These are phyloP conservation scores for Mormyrus lacerda DNA, from an alignment of 2,113 vertebrate species.

Conservation along the genomic window DNA sequence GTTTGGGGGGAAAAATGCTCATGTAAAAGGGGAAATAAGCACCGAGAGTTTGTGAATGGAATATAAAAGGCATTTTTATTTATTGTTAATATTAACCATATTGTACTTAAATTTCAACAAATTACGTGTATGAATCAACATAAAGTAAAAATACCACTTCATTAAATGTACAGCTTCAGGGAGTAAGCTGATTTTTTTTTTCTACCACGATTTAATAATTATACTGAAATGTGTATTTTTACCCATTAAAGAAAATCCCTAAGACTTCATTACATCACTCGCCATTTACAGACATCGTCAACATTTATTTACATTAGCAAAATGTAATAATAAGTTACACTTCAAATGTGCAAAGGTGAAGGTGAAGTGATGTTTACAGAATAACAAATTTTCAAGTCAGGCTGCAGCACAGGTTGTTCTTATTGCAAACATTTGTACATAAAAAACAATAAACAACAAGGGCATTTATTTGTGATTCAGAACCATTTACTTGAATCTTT, in stretches of 20 bases:
- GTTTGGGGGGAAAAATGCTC: not conserved
- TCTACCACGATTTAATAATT: constrained; percentile 41
- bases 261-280: constrained; percentile 62
- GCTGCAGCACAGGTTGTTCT: constrained; percentile 69
- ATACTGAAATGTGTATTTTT: constrained; percentile 40
- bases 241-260: constrained; percentile 72
- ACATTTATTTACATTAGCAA: constrained; percentile 70
- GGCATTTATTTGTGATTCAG: not conserved
- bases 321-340: constrained; percentile 70
- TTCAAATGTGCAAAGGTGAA: constrained; percentile 77
- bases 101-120: constrained; percentile 96
- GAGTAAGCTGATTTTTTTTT: constrained; percentile 67
- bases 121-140: constrained; percentile 95
- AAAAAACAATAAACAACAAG: constrained; percentile 22
- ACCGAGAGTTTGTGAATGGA: not conserved
- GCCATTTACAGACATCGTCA: constrained; percentile 68
- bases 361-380: constrained; percentile 70
- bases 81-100: constrained; percentile 88
- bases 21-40: not conserved
- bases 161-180: constrained; percentile 92
- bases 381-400: constrained; percentile 71
- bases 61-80: constrained; percentile 67
- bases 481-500: constrained; percentile 15
- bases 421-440: constrained; percentile 58
- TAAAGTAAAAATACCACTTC: constrained; percentile 96